phyloP scores from a whole-genome alignment of 2,113 vertebrate species.

The Ptilonorhynchus violaceus region DNA sequence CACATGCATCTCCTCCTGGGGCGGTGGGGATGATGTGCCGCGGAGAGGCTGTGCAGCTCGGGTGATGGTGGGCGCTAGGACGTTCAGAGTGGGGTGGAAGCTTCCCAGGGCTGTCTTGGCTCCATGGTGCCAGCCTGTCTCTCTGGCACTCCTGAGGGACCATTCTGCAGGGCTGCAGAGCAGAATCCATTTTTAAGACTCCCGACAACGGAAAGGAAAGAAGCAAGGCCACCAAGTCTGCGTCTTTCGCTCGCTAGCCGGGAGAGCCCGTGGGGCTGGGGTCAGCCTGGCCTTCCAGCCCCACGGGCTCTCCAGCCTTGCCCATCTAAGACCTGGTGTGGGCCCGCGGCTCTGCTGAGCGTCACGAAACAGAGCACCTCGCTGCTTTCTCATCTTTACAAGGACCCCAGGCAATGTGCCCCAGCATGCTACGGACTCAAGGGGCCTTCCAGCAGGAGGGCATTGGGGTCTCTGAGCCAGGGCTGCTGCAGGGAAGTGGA shows the following conservation, averaged over 20 bases:
- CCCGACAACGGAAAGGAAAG: constrained; percentile 62
- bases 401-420: constrained; percentile 40
- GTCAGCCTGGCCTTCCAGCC: constrained; percentile 57
- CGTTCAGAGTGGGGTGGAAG: constrained; percentile 68
- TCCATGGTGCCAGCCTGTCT: constrained; percentile 71
- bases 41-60: constrained; percentile 70
- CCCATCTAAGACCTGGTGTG: constrained; percentile 40
- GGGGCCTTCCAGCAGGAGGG: constrained; percentile 54
- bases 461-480: constrained; percentile 17
- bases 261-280: constrained; percentile 38
- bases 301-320: constrained; percentile 35
- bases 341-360: not conserved
- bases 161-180: constrained; percentile 70
- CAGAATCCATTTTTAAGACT: constrained; percentile 71
- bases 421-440: constrained; percentile 28
- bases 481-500: not conserved
- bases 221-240: constrained; percentile 60
- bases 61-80: constrained; percentile 69
- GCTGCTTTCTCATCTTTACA: constrained; percentile 33
- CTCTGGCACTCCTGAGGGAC: constrained; percentile 70
- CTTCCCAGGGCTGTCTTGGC: constrained; percentile 69
- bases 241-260: not conserved
- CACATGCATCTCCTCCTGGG: constrained; percentile 71
- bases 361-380: not conserved
- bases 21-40: constrained; percentile 72